Evolutionary conservation across 2,113 vertebrate genomes (phyloP).

Genomic region (Callithrix jacchus): DNA sequence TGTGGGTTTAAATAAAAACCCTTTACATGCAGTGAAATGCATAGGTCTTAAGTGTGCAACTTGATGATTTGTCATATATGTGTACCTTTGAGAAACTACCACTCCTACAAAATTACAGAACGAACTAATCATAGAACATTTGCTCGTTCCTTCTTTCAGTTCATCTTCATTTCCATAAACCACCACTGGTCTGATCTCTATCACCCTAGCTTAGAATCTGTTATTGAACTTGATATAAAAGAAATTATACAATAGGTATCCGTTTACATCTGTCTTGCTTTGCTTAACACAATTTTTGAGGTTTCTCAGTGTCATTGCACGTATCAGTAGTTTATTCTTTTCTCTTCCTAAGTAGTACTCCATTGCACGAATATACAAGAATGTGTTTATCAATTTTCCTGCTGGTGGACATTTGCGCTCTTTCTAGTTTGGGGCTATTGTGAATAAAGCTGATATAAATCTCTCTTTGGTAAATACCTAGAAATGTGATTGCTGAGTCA

Average conservation of each 20-base stretch:
- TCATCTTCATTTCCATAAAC: not conserved
- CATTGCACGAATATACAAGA: not conserved
- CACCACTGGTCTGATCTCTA: not conserved
- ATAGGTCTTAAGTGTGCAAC: not conserved
- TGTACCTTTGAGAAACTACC: not conserved
- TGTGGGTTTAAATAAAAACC: not conserved
- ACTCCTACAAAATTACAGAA: not conserved
- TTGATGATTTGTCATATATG: not conserved
- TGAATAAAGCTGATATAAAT: not conserved
- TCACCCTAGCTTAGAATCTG: not conserved
- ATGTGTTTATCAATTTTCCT: not conserved
- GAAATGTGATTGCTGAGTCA: not conserved
- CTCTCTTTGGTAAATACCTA: slow-evolving; percentile 4
- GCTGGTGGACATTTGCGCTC: not conserved
- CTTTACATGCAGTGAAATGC: not conserved
- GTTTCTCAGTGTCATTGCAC: no score
- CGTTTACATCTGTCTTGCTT: not conserved
- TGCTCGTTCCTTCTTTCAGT: not conserved
- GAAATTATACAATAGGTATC: not conserved
- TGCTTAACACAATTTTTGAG: not conserved
- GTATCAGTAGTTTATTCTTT: not conserved
- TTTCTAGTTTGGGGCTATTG: not conserved
- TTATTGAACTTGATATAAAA: not conserved
- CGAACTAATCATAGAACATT: not conserved
- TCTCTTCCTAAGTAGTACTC: not conserved